phyloP scores from a whole-genome alignment of 2,888 invertebrate species.

The Standfussiana lucernea region DNA sequence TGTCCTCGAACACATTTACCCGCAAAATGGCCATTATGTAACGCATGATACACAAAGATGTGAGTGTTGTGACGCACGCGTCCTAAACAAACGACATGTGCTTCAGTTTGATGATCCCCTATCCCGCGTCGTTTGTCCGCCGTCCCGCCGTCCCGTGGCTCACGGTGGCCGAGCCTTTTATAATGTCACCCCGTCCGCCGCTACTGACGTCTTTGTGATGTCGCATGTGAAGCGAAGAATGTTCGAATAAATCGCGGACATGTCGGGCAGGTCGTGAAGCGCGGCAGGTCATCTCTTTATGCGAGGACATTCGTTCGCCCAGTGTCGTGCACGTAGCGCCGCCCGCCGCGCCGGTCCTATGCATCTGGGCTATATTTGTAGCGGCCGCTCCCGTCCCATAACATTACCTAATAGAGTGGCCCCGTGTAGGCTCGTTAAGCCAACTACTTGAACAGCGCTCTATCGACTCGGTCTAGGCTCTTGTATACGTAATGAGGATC shows the following conservation, averaged over 20 bases:
- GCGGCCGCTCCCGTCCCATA: background rate
- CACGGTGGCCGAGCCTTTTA: constrained; percentile 5
- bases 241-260: constrained; percentile 5
- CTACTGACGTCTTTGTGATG: constrained; percentile 22
- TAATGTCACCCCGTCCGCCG: constrained; percentile 13
- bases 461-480: constrained; percentile 16
- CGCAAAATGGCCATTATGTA: constrained; percentile 1
- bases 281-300: background rate
- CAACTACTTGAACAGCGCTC: constrained; percentile 18
- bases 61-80: background rate
- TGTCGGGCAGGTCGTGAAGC: background rate
- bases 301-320: constrained; percentile 5
- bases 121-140: constrained; percentile 2
- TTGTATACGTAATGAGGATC: constrained; percentile 40
- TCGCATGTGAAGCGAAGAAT: constrained; percentile 1
- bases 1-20: background rate
- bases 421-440: constrained; percentile 15
- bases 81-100: constrained; percentile 20
- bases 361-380: background rate
- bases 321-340: background rate
- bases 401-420: constrained; percentile 26
- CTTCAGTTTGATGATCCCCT: constrained; percentile 17
- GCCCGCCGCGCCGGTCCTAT: background rate
- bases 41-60: background rate
- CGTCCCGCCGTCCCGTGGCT: background rate